These are phyloP conservation scores for Lathronympha strigana DNA, from an alignment of 2,888 invertebrate species.

Conservation along the genomic window DNA sequence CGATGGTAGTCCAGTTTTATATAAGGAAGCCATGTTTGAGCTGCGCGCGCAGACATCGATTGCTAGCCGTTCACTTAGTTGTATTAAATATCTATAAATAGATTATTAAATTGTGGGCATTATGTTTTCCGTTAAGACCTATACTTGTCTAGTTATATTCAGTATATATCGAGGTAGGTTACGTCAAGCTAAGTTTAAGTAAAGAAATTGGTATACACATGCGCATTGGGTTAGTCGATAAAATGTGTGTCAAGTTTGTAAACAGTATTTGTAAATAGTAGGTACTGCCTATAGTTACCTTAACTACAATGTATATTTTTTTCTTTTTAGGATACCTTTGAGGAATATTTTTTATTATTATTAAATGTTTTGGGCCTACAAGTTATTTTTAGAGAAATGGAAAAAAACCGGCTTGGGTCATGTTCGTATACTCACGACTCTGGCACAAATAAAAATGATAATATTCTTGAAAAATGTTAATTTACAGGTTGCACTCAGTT, in stretches of 20 bases:
- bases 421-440: too few relatives aligned
- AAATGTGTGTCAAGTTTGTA: constrained; percentile 27
- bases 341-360: too few relatives aligned
- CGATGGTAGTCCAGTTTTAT: neutral
- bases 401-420: too few relatives aligned
- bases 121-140: constrained; percentile 32
- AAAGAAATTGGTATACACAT: constrained; percentile 31
- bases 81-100: constrained; percentile 42
- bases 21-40: constrained; percentile 40
- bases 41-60: constrained; percentile 49
- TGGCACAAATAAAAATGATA: too few relatives aligned
- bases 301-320: too few relatives aligned
- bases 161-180: constrained; percentile 18
- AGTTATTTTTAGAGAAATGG: too few relatives aligned
- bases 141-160: constrained; percentile 14
- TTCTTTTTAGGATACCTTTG: too few relatives aligned
- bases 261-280: constrained; percentile 18
- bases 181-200: constrained; percentile 12
- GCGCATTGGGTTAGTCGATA: constrained; percentile 38
- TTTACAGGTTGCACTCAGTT: too few relatives aligned
- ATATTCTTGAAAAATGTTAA: too few relatives aligned
- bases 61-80: constrained; percentile 35
- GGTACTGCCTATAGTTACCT: too few relatives aligned
- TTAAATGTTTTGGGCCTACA: too few relatives aligned
- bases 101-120: constrained; percentile 47